phyloP scores from a whole-genome alignment of 1,140 invertebrate species.

The Zaprionus africanus region DNA sequence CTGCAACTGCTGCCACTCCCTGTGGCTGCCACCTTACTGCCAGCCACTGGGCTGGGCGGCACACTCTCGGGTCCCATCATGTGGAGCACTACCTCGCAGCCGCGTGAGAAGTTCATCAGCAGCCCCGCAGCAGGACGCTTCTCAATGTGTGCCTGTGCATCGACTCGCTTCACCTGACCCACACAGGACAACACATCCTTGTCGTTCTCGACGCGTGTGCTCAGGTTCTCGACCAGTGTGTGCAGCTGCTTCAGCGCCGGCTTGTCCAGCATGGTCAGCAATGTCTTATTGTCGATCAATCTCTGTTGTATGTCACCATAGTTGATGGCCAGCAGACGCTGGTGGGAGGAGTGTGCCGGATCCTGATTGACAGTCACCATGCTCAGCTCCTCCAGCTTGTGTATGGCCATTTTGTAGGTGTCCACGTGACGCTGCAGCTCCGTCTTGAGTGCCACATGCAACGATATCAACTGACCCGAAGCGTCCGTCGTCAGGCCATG shows the following conservation, averaged over 20 bases:
- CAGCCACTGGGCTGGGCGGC: conserved; percentile 49
- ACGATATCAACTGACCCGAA: conserved; percentile 87
- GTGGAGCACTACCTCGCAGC: conserved; percentile 91
- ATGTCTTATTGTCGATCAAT: conserved; percentile 95
- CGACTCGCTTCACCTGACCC: conserved; percentile 87
- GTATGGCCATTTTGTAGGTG: conserved; percentile 93
- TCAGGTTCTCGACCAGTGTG: conserved; percentile 86
- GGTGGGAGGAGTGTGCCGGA: conserved; percentile 94
- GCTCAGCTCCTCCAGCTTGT: conserved; percentile 93
- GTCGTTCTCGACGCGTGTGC: conserved; percentile 88
- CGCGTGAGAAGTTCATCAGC: conserved; percentile 93
- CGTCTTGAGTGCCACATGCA: conserved; percentile 90
- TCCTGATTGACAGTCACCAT: conserved; percentile 89
- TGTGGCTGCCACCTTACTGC: conserved; percentile 70
- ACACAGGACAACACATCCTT: conserved; percentile 89
- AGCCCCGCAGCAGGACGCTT: conserved; percentile 90
- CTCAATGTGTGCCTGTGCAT: conserved; percentile 85
- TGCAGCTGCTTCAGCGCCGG: conserved; percentile 86
- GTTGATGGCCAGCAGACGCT: conserved; percentile 92
- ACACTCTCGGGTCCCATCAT: conserved; percentile 87
- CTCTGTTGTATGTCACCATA: conserved; percentile 93
- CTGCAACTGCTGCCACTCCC: conserved; percentile 87
- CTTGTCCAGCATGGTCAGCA: conserved; percentile 93
- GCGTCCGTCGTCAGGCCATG: conserved; percentile 91
- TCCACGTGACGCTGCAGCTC: conserved; percentile 93